Evolutionary conservation across 2,888 invertebrate species (phyloP), one percentile per base, ranked within the genome.

Genomic region (Polylopha cassiicola): DNA sequence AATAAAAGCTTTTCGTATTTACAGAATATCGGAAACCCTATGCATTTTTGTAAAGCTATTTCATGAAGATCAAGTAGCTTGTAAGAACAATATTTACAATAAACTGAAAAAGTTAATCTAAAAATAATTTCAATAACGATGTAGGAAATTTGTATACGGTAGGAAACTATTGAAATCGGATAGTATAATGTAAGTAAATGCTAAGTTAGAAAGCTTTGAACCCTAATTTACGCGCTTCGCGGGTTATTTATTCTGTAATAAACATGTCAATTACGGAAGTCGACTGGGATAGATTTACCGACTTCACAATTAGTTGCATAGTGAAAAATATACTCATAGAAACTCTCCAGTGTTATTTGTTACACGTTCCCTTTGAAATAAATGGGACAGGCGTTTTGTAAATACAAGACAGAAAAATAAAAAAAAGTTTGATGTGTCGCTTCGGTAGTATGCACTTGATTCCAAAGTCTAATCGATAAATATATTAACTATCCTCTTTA

Each of bases 191-290:
- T 53, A 56, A 53, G 51, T 57, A 56, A 61, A 58, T 55, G 55
- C 55, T 49, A 61, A 61, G 54, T 64, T 64, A 64, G 67, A 66
- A 66, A 69, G 61, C 63, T 59, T 60, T 61, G 62, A 53, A 65
- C 57, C 57, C 57, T 65, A 73, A 72, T 70, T 69, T 71, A 70
- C 67, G 58, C 61, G 49, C 53, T 58, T 63, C 59, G 50, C 43
- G 56, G 55, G 62, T 69, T 70, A 73, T 73, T 73, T 73, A 69
- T 65, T 61, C 58, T 45, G 68, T 62, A 65, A 73, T 73, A 73
- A 73, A 73, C 65, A 72, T 65, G 72, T 71, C 73, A 73, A 73
- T 73, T 73, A 73, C 61, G 52, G 61, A 54, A 57, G 58, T 51
- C 65, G 60, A 61, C 37, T 57, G 39, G 30, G 68, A 64, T 56